Percentiles rank a stretch among this genome's conserved stretches.
Conservation (phyloP, 2,888 invertebrate species). For the Dicranocentrus wangi region DNA sequence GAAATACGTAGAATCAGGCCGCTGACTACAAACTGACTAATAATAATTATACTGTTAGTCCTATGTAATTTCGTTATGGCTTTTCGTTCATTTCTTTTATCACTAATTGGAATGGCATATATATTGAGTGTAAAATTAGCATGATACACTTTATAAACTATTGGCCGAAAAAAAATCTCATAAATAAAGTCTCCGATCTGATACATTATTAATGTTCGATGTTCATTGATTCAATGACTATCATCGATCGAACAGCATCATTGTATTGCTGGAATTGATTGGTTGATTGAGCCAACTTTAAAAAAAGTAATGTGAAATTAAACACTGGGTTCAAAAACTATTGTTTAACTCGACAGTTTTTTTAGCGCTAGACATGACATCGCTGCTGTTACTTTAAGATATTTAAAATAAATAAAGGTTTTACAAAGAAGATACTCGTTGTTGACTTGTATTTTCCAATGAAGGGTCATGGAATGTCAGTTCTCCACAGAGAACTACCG, state of each 20-base stretch:
- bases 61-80: constrained; percentile 39
- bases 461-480: constrained; percentile 42
- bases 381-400: constrained; percentile 36
- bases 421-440: constrained; percentile 42
- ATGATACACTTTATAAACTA: too few species aligned
- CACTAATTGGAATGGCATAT: constrained; percentile 48
- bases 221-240: too few species aligned
- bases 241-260: too few species aligned
- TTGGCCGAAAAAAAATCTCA: too few species aligned
- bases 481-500: constrained; percentile 42
- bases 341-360: too few species aligned
- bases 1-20: constrained; percentile 25
- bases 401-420: constrained; percentile 56
- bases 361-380: too few species aligned
- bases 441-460: constrained; percentile 43
- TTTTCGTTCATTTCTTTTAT: constrained; percentile 19
- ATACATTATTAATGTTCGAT: too few species aligned
- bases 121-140: too few species aligned
- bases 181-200: too few species aligned
- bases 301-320: too few species aligned
- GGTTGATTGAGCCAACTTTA: constrained; percentile 14
- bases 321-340: too few species aligned
- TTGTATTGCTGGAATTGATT: background rate
- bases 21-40: constrained; percentile 54
- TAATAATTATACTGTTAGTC: constrained; percentile 36